Percentiles rank a stretch among this genome's conserved stretches.
Conservation (phyloP, 2,797 vertebrate genomes). For the Columba guinea region DNA sequence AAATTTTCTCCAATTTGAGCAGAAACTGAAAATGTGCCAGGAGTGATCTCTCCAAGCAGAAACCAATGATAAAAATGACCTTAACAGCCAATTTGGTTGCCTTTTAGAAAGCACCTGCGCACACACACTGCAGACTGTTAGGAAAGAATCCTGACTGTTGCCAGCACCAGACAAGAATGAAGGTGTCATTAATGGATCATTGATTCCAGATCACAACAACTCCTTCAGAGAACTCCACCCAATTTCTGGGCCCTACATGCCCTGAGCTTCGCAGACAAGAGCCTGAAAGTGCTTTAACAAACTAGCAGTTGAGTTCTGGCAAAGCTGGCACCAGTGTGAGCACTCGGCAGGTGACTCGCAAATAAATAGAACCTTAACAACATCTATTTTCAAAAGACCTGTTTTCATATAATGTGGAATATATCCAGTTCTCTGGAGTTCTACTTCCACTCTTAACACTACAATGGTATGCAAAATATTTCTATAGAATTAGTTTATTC, state of each 20-base stretch:
- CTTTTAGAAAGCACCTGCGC: not conserved
- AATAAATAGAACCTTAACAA: not conserved
- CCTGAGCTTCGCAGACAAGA: not conserved
- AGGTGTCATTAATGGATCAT: not conserved
- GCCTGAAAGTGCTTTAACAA: not conserved
- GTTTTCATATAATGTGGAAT: not conserved
- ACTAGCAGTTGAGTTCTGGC: not conserved
- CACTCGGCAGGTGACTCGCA: not conserved
- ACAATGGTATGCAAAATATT: not conserved
- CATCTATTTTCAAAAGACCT: not conserved
- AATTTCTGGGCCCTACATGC: not conserved
- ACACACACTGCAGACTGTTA: not conserved
- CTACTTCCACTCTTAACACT: not conserved
- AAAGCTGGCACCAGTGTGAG: not conserved
- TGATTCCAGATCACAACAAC: not conserved
- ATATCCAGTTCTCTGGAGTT: not conserved
- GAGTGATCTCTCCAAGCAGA: not conserved
- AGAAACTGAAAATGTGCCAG: not conserved
- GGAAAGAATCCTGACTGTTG: not conserved
- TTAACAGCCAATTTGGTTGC: not conserved
- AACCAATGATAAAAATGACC: not conserved
- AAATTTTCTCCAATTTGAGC: not conserved
- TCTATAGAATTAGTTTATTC: not conserved
- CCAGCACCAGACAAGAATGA: not conserved
- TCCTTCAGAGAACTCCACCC: not conserved